Evolutionary conservation across 2,113 vertebrate genomes (phyloP), one percentile per base, ranked within the genome.

Genomic region (Gavialis gangeticus): DNA sequence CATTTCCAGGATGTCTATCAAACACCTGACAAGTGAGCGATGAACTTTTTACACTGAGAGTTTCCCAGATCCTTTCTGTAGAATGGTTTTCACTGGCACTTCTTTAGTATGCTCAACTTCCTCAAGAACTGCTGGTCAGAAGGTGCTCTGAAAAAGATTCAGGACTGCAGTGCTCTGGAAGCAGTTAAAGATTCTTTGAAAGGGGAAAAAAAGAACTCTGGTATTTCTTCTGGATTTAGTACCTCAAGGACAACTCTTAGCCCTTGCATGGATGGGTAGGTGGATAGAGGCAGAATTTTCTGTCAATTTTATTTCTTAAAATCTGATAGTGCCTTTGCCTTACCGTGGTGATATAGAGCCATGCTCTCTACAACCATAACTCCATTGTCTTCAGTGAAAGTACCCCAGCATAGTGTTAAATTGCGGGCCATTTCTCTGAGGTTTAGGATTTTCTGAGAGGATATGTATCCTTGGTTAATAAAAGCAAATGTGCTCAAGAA

Each of bases 301-400:
- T 94, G 46, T 78, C 90, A 85, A 83, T 92, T 91, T 93, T 87
- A 4, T 11, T 83, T 13, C 30, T 81, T 93, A 94, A 95, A 87
- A 71, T 27, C 76, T 85, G 77, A 85, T 18, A 89, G 3, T 18
- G 79, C 57, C 4, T 89, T 92, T 91, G 84, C 37, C 5, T 15
- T 85, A 87, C 90, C 16, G 30, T 54, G 34, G 59, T 56, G 24
- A 90, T 46, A 88, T 86, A 82, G 30, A 67, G 27, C 10, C 1
- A 10, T 63, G 82, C 79, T 92, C 80, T 57, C 60, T 57, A 60
- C 7, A 80, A 92, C 57, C 10, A 73, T 94, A 37, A 37, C 22
- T 82, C 12, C 57, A 4, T 22, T 77, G 59, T n/a, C 62, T 79
- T 85, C 67, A 85, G 28, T 54, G 78, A 83, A 85, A 78, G 18